Percentiles rank a stretch among this genome's conserved stretches.
Conservation (phyloP, 2,888 invertebrate genomes). For the Tineola bisselliella region DNA sequence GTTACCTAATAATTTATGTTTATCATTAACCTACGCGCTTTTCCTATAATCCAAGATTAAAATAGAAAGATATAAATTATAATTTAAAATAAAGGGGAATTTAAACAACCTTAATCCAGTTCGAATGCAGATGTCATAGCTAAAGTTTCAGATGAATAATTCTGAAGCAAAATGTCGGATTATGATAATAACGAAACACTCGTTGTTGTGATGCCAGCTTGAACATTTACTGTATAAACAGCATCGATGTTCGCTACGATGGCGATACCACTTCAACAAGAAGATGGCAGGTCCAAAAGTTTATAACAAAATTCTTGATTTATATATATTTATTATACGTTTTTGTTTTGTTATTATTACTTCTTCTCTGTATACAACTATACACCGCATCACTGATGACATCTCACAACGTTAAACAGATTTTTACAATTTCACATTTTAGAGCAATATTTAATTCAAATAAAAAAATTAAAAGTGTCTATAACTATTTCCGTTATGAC, state of each 20-base stretch:
- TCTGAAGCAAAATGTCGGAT: slow-evolving; percentile 41
- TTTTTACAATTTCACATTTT: too few relatives aligned
- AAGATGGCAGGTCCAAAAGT: not conserved
- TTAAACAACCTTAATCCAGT: not conserved
- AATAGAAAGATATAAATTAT: too few relatives aligned
- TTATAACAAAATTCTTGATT: not conserved
- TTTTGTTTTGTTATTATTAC: too few relatives aligned
- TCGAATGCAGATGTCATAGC: slow-evolving; percentile 6
- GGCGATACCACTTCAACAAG: not conserved
- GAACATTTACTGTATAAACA: slow-evolving; percentile 20
- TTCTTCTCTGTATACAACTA: too few relatives aligned
- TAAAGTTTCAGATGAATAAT: slow-evolving; percentile 32
- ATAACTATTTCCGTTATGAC: too few relatives aligned
- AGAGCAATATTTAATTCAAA: too few relatives aligned
- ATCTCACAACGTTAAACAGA: too few relatives aligned
- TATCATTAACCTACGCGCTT: too few relatives aligned
- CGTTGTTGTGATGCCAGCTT: slow-evolving; percentile 23
- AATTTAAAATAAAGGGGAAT: not conserved
- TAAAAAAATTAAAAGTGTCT: too few relatives aligned
- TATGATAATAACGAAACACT: slow-evolving; percentile 43
- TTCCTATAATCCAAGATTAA: too few relatives aligned
- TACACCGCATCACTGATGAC: too few relatives aligned
- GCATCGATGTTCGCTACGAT: slow-evolving; percentile 11
- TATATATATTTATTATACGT: not conserved
- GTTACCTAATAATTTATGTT: too few relatives aligned